Conservation (phyloP, 1,140 invertebrate genomes). For the Orchestia grillus region DNA sequence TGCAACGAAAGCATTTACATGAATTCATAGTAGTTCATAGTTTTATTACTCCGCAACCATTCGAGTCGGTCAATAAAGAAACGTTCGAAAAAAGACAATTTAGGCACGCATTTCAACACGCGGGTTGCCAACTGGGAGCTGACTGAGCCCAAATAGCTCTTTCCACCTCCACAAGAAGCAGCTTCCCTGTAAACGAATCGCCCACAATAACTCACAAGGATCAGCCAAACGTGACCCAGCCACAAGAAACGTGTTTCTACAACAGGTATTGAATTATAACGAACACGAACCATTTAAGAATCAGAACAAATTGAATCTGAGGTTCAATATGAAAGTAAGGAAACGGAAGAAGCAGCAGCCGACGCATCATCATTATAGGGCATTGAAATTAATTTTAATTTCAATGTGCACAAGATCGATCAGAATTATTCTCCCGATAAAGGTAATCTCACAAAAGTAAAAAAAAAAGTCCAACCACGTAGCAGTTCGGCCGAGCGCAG, state of each 20-base stretch:
- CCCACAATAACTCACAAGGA: not conserved
- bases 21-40: not conserved
- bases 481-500: too few species aligned
- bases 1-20: not conserved
- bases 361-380: not conserved
- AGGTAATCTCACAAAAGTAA: too few species aligned
- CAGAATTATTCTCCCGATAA: not conserved
- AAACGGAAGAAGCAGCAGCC: not conserved
- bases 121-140: not conserved
- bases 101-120: not conserved
- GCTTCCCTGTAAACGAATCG: not conserved
- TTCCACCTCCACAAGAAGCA: not conserved
- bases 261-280: not conserved
- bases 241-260: not conserved
- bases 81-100: not conserved
- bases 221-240: not conserved
- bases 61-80: not conserved
- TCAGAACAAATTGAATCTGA: not conserved
- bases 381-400: not conserved
- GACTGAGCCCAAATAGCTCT: not conserved
- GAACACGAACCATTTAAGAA: not conserved
- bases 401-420: not conserved
- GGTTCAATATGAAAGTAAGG: not conserved
- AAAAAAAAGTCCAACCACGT: too few species aligned
- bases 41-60: not conserved